Conservation (phyloP, 2,113 vertebrate species). For the Enhydra lutris region DNA sequence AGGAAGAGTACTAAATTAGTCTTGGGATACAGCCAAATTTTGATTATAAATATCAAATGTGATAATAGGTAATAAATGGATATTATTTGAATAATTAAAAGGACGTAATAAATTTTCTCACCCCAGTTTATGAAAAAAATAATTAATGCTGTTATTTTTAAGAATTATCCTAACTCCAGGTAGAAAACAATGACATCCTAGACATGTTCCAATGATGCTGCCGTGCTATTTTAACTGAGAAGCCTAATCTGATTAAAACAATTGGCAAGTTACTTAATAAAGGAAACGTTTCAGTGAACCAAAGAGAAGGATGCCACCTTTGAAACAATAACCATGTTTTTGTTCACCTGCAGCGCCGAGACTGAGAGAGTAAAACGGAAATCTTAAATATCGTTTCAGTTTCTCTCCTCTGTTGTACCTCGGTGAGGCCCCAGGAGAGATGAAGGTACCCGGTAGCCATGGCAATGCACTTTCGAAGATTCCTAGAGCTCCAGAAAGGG, state of each 20-base stretch:
- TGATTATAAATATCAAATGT: background rate
- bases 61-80: background rate
- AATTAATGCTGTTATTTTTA: background rate
- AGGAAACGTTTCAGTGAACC: background rate
- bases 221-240: background rate
- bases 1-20: background rate
- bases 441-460: background rate
- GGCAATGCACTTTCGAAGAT: background rate
- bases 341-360: background rate
- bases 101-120: background rate
- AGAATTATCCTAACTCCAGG: conserved; percentile 9
- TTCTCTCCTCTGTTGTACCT: background rate
- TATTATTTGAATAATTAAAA: background rate
- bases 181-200: background rate
- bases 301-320: background rate
- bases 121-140: background rate
- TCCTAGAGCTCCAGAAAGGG: background rate
- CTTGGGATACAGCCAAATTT: background rate
- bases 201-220: background rate
- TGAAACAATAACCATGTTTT: background rate
- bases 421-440: background rate
- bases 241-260: conserved; percentile 8
- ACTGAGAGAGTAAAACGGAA: background rate
- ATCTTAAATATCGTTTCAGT: background rate
- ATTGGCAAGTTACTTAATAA: conserved; percentile 19